These are phyloP conservation scores for Pseudomyrmex pallidus DNA, from an alignment of 1,140 invertebrate genomes.

Conservation along the genomic window DNA sequence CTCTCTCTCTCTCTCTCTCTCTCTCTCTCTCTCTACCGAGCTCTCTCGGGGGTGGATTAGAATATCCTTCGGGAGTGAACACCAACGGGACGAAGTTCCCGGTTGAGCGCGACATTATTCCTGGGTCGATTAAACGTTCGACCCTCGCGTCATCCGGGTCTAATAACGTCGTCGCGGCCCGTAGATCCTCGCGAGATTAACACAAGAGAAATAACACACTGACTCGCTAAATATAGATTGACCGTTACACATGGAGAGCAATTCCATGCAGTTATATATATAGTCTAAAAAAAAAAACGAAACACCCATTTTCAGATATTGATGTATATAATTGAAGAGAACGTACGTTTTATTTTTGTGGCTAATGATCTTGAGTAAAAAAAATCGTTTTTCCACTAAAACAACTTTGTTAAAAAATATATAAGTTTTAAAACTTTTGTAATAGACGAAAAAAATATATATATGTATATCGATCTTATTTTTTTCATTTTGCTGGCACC, in stretches of 20 bases:
- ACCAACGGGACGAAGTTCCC: constrained; percentile 48
- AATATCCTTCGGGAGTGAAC: constrained; percentile 68
- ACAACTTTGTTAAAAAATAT: too few species aligned
- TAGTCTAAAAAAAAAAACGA: neutral
- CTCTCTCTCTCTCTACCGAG: neutral
- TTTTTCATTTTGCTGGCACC: too few species aligned
- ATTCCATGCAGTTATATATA: neutral
- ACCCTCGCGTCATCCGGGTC: constrained; percentile 44
- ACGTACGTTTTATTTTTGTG: too few species aligned
- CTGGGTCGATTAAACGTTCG: constrained; percentile 59
- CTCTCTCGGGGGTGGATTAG: constrained; percentile 70
- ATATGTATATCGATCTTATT: too few species aligned
- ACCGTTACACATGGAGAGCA: neutral
- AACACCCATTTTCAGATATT: neutral
- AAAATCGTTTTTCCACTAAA: too few species aligned
- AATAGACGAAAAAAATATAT: too few species aligned
- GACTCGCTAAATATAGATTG: constrained; percentile 7
- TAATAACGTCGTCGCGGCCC: constrained; percentile 52
- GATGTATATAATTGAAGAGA: neutral
- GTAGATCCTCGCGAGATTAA: constrained; percentile 43
- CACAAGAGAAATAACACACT: constrained; percentile 44
- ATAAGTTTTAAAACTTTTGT: too few species aligned
- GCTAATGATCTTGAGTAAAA: too few species aligned
- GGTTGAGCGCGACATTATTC: constrained; percentile 60
- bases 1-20: too few species aligned